Evolutionary conservation across 2,797 vertebrate species (phyloP).

Genomic region (Coregonus sp.): DNA sequence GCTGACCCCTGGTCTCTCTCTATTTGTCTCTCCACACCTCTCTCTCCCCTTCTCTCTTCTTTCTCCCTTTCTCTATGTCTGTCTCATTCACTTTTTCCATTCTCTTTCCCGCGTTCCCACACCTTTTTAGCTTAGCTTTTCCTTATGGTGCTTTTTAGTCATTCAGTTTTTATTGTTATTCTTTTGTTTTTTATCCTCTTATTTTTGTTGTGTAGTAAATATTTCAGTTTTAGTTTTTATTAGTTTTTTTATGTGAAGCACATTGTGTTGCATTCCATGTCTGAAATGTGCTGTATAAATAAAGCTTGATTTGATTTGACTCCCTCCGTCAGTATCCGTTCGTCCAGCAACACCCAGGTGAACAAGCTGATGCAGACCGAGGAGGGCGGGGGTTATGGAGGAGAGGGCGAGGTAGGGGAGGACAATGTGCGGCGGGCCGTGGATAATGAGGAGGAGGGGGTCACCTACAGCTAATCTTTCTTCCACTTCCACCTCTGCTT

Average conservation of each 20-base stretch:
- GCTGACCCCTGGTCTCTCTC: neutral
- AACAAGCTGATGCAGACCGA: slow-evolving; percentile 96
- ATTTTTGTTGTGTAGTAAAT: no score
- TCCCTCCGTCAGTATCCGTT: slow-evolving; percentile 79
- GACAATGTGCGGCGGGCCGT: slow-evolving; percentile 74
- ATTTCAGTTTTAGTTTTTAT: neutral
- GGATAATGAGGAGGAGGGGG: slow-evolving; percentile 89
- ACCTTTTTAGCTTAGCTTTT: no score
- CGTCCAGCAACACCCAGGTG: slow-evolving; percentile 89
- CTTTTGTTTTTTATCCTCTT: neutral
- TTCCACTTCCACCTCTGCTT: slow-evolving; percentile 94
- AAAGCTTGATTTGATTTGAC: neutral
- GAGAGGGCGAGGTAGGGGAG: slow-evolving; percentile 56
- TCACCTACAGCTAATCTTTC: slow-evolving; percentile 91
- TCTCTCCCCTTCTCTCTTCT: neutral
- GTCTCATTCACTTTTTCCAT: no score
- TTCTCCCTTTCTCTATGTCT: neutral
- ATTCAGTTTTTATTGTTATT: neutral
- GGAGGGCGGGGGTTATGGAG: slow-evolving; percentile 60
- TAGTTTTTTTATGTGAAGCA: neutral
- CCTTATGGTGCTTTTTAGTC: neutral
- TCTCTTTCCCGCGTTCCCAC: no score
- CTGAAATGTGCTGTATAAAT: no score
- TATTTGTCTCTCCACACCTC: neutral
- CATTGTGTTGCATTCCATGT: no score